Conservation (phyloP, 2,113 vertebrate genomes). For the Tympanuchus pallidicinctus region DNA sequence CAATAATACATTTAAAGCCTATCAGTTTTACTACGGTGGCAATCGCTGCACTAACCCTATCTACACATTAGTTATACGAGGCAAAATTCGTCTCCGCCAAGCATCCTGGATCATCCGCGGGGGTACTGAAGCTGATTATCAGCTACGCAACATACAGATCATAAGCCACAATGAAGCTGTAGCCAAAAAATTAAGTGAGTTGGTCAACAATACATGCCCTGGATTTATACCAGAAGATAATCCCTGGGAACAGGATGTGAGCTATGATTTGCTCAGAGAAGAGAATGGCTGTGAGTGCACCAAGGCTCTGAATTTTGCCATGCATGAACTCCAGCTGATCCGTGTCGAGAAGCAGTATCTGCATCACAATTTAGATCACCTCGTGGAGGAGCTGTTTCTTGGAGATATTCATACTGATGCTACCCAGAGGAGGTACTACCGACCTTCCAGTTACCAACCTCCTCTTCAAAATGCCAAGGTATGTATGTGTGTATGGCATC, state of each 20-base stretch:
- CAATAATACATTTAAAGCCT: slow-evolving; percentile 91
- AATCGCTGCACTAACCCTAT: slow-evolving; percentile 86
- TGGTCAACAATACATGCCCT: slow-evolving; percentile 85
- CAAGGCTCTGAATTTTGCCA: slow-evolving; percentile 90
- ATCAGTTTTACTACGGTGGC: slow-evolving; percentile 87
- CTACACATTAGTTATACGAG: slow-evolving; percentile 85
- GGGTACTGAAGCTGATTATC: slow-evolving; percentile 93
- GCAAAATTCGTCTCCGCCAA: slow-evolving; percentile 90
- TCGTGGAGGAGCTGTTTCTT: slow-evolving; percentile 94
- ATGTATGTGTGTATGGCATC: neutral
- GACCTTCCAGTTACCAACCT: slow-evolving; percentile 93
- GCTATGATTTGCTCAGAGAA: slow-evolving; percentile 89
- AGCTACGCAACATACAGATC: slow-evolving; percentile 86
- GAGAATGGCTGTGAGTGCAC: slow-evolving; percentile 87
- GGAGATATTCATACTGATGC: slow-evolving; percentile 94
- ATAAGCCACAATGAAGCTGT: slow-evolving; percentile 84
- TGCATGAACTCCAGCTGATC: slow-evolving; percentile 96
- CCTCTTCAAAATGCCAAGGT: slow-evolving; percentile 95
- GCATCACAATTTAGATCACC: slow-evolving; percentile 89
- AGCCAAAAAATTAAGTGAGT: slow-evolving; percentile 82
- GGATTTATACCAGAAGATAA: slow-evolving; percentile 73
- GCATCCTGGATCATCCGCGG: slow-evolving; percentile 97
- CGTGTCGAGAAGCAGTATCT: slow-evolving; percentile 93
- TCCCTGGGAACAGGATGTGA: slow-evolving; percentile 82
- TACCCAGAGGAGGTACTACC: slow-evolving; percentile 90